A percentile compares a stretch with the other conserved stretches of the same genome.
Conservation (phyloP, 1,140 invertebrate species). For the Eumaeus atala region DNA sequence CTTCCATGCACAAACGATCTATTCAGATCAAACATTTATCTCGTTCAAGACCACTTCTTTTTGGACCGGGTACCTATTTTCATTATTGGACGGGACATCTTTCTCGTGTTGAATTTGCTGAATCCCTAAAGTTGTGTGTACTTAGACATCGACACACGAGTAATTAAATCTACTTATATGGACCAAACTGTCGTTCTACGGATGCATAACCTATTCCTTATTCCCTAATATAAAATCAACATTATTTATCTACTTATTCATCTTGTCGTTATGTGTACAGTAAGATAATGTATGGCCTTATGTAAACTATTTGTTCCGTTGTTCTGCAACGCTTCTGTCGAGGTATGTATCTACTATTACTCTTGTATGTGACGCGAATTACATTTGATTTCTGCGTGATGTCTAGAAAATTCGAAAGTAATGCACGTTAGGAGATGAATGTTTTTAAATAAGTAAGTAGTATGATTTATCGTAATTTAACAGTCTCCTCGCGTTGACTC, state of each 20-base stretch:
- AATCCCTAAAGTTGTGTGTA: conserved; percentile 40
- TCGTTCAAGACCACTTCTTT: neutral
- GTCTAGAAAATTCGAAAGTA: conserved; percentile 40
- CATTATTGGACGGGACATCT: neutral
- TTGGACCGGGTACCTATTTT: neutral
- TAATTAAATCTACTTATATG: conserved; percentile 67
- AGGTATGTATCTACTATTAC: conserved; percentile 44
- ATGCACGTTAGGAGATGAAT: conserved; percentile 57
- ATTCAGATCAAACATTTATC: neutral
- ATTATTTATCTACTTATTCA: conserved; percentile 70
- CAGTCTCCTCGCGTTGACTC: conserved; percentile 47
- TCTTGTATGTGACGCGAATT: conserved; percentile 30
- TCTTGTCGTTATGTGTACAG: conserved; percentile 71
- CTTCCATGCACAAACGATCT: conserved; percentile 6
- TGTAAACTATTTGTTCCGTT: conserved; percentile 68
- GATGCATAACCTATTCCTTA: conserved; percentile 64
- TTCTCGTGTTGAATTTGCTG: conserved; percentile 33
- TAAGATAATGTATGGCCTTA: conserved; percentile 70
- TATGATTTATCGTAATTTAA: conserved; percentile 36
- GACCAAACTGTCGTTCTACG: conserved; percentile 70
- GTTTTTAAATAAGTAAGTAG: conserved; percentile 49
- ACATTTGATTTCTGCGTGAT: conserved; percentile 38
- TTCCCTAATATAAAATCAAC: conserved; percentile 62
- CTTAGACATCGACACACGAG: conserved; percentile 47
- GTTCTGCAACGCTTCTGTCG: conserved; percentile 56